Evolutionary conservation across 2,797 vertebrate genomes (phyloP), one percentile per base, ranked within the genome.

Genomic region (Falco columbarius): DNA sequence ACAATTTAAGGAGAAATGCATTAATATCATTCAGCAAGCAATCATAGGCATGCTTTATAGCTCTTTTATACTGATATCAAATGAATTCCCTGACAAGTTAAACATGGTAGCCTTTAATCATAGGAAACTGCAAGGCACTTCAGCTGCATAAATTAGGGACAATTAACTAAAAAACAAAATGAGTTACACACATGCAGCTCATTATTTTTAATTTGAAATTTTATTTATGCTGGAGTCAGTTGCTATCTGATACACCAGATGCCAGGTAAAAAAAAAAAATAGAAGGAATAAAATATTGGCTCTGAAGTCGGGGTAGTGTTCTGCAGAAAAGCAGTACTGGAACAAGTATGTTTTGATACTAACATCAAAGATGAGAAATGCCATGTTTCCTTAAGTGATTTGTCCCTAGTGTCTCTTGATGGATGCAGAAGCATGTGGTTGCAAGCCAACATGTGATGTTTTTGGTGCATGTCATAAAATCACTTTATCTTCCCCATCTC

Each of bases 61-160:
- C 89, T 95, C 97, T 96, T 97, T 97, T 97, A 96, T 96, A 96
- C 94, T 44, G 29, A 91, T 97, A 97, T 98, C 93, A 98, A 95
- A 97, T 91, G 95, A 98, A 97, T 97, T 97, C 91, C 85, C 55
- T 97, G 96, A 96, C 97, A 97, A 96, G 81, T 95, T 95, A 94
- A 97, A 97, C 95, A 97, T 8, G 26, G 71, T 95, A 94, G 95
- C 95, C 96, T 97, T 98, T 98, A 98, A 98, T 98, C 97, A 97
- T 92, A 74, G 96, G 74, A 97, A 96, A 93, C 91, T 89, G 80
- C 90, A 89, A 95, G 80, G 81, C 87, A 81, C 90, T 96, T 93
- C 74, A 91, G 94, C 90, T 97, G 97, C 97, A 97, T 97, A 97
- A 97, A 98, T 98, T 97, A 98, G 77, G 77, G 91, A 86, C 93